Percentiles rank a stretch among this genome's conserved stretches.
These are phyloP conservation scores for Hormiphora californensis DNA, from an alignment of 37 sponge, comb jelly and placozoan genomes.

Conservation along the genomic window DNA sequence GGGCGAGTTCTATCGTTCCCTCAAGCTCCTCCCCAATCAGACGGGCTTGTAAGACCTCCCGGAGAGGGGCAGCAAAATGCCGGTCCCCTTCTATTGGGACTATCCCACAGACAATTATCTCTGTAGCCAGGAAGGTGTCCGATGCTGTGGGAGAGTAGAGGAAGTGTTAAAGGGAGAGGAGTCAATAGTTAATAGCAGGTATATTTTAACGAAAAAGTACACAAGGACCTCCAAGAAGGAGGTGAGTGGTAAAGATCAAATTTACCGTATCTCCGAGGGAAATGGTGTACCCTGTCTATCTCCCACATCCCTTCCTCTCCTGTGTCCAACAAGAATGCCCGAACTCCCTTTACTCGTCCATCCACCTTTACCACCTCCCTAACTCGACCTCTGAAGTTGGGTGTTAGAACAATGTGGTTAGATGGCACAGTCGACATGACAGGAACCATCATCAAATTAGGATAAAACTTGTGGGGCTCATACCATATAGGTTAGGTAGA, in stretches of 20 bases:
- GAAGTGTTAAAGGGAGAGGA: too few species aligned
- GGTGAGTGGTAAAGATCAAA: too few species aligned
- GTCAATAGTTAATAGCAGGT: too few species aligned
- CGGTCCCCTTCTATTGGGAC: background rate
- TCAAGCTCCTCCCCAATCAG: slow-evolving; percentile 31
- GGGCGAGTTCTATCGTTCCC: slow-evolving; percentile 28
- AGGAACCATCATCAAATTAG: too few species aligned
- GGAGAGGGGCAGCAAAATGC: background rate
- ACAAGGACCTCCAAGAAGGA: too few species aligned
- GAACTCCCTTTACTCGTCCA: background rate
- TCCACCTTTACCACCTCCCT: background rate
- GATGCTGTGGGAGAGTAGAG: too few species aligned
- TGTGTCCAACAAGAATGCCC: slow-evolving; percentile 4
- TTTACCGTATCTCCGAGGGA: too few species aligned
- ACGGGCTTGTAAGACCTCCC: background rate
- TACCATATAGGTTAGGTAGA: too few species aligned
- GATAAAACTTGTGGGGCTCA: too few species aligned
- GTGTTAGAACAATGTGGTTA: too few species aligned
- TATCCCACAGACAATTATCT: slow-evolving; percentile 38
- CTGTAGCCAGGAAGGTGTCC: slow-evolving; percentile 8
- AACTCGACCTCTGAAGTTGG: background rate
- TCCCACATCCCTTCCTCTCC: slow-evolving; percentile 3
- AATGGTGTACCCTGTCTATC: background rate
- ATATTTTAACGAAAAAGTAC: too few species aligned
- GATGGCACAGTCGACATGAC: too few species aligned